Base-by-base conservation (phyloP, 2,113 vertebrate genomes). In the Prunella himalayana region DNA sequence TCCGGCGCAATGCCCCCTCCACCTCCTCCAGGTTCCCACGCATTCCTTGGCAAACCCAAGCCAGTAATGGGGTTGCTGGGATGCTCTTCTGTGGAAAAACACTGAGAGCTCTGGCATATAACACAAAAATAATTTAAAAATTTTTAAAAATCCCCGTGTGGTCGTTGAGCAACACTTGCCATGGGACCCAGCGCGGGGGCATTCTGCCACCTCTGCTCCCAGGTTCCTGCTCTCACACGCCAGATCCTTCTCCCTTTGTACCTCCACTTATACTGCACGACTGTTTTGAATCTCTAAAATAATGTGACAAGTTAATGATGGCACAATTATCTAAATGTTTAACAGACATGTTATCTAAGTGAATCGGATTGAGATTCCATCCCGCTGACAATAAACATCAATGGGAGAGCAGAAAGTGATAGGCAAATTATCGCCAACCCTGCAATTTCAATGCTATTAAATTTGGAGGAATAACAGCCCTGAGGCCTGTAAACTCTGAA, bases 321-420 rank as follows among this genome's bases (percentile, higher is more conserved):
- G 98, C 98, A 99, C 99, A 99, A 99, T 99, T 99, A 99, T 99
- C 98, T 98, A 99, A 99, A 99, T 99, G 98, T 98, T 99, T 99
- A 99, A 99, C 99, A 99, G 99, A 99, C 98, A 99, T 98, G 98
- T 98, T 95, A 98, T 98, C 97, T 98, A 98, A 98, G 98, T 98
- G 98, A 99, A 98, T 98, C 98, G 98, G 99, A 99, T 98, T 98
- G 98, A 98, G 99, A 98, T 99, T 97, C 97, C 98, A 98, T 98
- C 98, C 98, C 97, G 98, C 98, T 98, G 98, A 98, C 98, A 98
- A 98, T 97, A 98, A 98, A 98, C 98, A 98, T 98, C 98, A 98
- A 98, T 98, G 97, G 98, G 79, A 96, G 97, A 97, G 96, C 97
- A 97, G 97, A 98, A 98, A 98, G 97, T 97, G 91, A 98, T 97